These are phyloP conservation scores for Myopa testacea DNA, from an alignment of 2,888 invertebrate species.

Conservation along the genomic window DNA sequence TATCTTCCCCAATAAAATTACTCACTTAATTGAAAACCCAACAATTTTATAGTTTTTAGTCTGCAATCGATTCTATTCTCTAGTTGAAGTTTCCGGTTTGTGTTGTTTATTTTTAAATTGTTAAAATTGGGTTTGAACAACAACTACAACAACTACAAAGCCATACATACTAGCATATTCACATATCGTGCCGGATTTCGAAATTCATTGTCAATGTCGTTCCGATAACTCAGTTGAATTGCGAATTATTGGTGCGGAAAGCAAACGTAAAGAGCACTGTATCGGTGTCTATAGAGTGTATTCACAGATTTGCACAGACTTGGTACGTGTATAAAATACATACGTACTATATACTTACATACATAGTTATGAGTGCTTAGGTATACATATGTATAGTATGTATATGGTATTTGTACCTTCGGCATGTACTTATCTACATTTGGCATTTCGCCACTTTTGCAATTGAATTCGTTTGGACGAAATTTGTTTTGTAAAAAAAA, in stretches of 20 bases:
- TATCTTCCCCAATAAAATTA: no score
- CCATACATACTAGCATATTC: background rate
- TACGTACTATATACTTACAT: no score
- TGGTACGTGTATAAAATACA: no score
- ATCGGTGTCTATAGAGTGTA: no score
- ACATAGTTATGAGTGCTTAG: no score
- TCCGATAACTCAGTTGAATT: conserved; percentile 21
- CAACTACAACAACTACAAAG: no score
- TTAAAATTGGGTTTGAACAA: background rate
- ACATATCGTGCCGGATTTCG: background rate
- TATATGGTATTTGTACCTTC: background rate
- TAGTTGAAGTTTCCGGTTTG: background rate
- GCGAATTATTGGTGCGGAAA: conserved; percentile 18
- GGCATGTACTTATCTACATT: background rate
- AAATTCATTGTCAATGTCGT: conserved; percentile 27
- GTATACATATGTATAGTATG: no score
- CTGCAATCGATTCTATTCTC: no score
- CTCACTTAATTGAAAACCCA: no score
- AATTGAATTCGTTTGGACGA: background rate
- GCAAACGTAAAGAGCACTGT: background rate
- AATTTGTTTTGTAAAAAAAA: no score
- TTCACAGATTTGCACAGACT: background rate
- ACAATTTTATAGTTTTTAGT: no score
- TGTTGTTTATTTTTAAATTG: background rate
- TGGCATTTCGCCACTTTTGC: background rate